Conservation (phyloP, 2,888 invertebrate genomes). For the Biston betularia region DNA sequence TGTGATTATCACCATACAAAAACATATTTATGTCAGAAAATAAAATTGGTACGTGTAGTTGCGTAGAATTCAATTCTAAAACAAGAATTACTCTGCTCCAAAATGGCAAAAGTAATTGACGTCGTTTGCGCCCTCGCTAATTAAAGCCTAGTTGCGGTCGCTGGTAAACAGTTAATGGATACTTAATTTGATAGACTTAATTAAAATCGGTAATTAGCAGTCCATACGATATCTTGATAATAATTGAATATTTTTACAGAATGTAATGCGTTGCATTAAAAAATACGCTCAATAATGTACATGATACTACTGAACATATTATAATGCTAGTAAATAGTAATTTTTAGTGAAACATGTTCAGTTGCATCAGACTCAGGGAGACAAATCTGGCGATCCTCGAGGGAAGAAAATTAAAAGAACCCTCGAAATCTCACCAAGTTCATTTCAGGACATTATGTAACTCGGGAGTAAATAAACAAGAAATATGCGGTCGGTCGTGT, state of each 20-base stretch:
- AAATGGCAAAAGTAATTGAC: conserved; percentile 49
- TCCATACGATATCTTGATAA: not conserved
- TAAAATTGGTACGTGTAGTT: conserved; percentile 6
- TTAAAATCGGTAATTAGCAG: conserved; percentile 4
- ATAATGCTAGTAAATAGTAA: not conserved
- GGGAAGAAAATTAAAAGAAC: conserved; percentile 58
- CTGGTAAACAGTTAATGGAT: conserved; percentile 49
- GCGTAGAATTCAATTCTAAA: conserved; percentile 15
- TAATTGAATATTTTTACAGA: not conserved
- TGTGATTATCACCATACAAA: not conserved
- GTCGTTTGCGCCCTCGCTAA: conserved; percentile 49
- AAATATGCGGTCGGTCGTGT: conserved; percentile 72
- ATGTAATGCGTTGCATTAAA: too few species aligned
- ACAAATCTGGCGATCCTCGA: conserved; percentile 44
- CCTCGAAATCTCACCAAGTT: conserved; percentile 63
- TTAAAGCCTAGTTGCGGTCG: conserved; percentile 46
- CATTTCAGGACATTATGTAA: conserved; percentile 64
- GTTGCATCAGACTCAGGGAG: conserved; percentile 9
- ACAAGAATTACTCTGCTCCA: conserved; percentile 19
- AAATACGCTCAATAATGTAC: too few species aligned
- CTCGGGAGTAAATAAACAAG: conserved; percentile 69
- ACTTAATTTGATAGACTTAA: conserved; percentile 20
- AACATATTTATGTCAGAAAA: not conserved
- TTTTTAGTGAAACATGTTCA: not conserved
- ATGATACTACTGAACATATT: too few species aligned